phyloP scores from a whole-genome alignment of 2,113 vertebrate species.

The Anser brachyrhynchus region DNA sequence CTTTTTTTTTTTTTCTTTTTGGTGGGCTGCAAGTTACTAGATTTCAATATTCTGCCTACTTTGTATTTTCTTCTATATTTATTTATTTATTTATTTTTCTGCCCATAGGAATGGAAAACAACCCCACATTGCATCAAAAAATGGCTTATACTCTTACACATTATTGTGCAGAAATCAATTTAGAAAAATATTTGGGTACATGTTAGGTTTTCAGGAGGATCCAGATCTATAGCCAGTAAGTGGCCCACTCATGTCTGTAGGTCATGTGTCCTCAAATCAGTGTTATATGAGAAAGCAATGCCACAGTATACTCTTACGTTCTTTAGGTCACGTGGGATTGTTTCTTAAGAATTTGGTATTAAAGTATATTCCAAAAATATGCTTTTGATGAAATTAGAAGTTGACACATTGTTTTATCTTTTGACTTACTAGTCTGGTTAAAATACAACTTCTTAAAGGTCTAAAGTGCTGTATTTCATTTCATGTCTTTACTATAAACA shows the following conservation, averaged over 20 bases:
- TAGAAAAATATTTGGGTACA: background rate
- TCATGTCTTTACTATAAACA: background rate
- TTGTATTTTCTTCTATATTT: background rate
- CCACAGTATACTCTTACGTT: background rate
- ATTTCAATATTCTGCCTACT: background rate
- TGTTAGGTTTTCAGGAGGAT: background rate
- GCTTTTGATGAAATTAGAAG: background rate
- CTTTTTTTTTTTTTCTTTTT: background rate
- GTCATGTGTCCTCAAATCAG: background rate
- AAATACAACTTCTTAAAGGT: conserved; percentile 4
- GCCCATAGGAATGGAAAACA: background rate
- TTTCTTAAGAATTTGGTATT: background rate
- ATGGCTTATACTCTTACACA: background rate
- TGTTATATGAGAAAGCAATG: background rate
- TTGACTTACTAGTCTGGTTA: background rate
- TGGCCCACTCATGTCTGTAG: background rate
- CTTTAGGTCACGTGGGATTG: background rate
- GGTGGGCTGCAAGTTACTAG: background rate
- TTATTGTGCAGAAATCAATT: background rate
- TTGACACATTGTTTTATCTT: background rate
- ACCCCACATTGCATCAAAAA: background rate
- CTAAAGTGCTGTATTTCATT: background rate
- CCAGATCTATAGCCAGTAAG: background rate
- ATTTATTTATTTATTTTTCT: background rate
- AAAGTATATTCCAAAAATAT: background rate